Base-by-base conservation (phyloP, 2,113 vertebrate species). In the Lota lota region DNA sequence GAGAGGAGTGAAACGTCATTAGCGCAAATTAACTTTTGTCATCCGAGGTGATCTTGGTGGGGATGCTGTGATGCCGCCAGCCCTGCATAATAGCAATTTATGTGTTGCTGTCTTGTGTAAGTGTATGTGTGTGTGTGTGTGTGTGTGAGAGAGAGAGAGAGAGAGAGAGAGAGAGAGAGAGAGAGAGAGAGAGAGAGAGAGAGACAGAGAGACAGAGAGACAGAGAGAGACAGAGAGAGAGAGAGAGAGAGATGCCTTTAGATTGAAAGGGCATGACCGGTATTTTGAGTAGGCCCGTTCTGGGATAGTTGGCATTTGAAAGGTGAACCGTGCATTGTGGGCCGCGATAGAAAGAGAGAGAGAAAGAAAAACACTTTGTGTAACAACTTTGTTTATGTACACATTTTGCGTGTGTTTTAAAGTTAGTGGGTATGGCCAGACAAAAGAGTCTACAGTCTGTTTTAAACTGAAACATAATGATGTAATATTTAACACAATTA, bases 21-120 rank as follows among this genome's bases (percentile, higher is more conserved):
- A 92, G 91, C 86, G 88, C 89, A 92, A 93, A 93, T 93, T 91
- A 93, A 91, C 91, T 91, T 91, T 92, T 92, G 90, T 93, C 90
- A 92, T 88, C 87, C 79, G 90, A 91, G 91, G 91, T 91, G 89
- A 92, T 92, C 88, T 87, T 88, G 88, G 85, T 90, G 86, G 87
- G 85, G 87, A 74, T 76, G 85, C 80, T 77, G 87, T 88, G 88
- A 85, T 81, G 88, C 85, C 83, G 86, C 88, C 89, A 85, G 88
- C 86, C 85, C 78, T 75, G 81, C 40, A 86, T 90, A 90, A 90
- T 90, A 82, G 87, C 90, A 89, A 90, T 91, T 92, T 88, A 89
- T 88, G 81, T 84, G 85, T 81, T 82, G 82, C 74, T 71, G 77
- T 77, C n/a, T 68, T 80, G 78, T 84, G 81, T 79, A 77, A 61